Evolutionary conservation across 2,888 invertebrate genomes (phyloP).

Genomic region (Apotomis turbidana): DNA sequence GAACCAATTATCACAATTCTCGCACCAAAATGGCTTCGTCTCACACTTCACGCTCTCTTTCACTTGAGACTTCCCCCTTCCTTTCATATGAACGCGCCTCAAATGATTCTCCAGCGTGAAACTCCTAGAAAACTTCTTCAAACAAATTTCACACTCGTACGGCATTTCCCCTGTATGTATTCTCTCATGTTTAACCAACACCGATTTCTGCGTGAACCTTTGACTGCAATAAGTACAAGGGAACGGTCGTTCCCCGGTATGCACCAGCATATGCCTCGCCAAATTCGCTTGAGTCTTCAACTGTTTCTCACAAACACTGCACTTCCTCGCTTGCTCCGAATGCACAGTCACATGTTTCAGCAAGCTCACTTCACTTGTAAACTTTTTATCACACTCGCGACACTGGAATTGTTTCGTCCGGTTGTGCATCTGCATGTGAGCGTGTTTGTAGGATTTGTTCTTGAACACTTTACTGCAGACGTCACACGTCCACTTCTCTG

Average conservation of each 20-base stretch:
- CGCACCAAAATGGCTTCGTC: conserved; percentile 34
- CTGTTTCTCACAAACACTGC: conserved; percentile 8
- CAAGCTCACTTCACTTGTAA: conserved; percentile 12
- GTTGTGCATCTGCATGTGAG: conserved; percentile 6
- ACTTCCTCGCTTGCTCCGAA: conserved; percentile 1
- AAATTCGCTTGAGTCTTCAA: conserved; percentile 17
- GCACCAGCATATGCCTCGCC: conserved; percentile 15
- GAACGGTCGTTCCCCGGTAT: conserved; percentile 16
- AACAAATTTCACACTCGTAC: conserved; percentile 21
- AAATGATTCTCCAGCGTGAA: conserved; percentile 37
- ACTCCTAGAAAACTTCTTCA: conserved; percentile 34
- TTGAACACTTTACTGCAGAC: conserved; percentile 17
- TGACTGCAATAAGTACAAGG: conserved; percentile 9
- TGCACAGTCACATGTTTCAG: conserved; percentile 10
- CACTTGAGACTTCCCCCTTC: background rate
- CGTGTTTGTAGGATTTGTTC: conserved; percentile 19
- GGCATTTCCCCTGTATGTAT: conserved; percentile 32
- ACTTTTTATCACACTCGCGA: conserved; percentile 9
- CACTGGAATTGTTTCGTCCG: conserved; percentile 14
- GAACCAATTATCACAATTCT: conserved; percentile 28
- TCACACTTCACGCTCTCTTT: background rate
- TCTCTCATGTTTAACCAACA: conserved; percentile 22
- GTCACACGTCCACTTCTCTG: conserved; percentile 12
- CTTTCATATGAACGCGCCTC: conserved; percentile 24
- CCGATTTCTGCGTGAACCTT: conserved; percentile 26